Evolutionary conservation across 2,797 vertebrate genomes (phyloP).

Genomic region (Halcyon smyrnensis): DNA sequence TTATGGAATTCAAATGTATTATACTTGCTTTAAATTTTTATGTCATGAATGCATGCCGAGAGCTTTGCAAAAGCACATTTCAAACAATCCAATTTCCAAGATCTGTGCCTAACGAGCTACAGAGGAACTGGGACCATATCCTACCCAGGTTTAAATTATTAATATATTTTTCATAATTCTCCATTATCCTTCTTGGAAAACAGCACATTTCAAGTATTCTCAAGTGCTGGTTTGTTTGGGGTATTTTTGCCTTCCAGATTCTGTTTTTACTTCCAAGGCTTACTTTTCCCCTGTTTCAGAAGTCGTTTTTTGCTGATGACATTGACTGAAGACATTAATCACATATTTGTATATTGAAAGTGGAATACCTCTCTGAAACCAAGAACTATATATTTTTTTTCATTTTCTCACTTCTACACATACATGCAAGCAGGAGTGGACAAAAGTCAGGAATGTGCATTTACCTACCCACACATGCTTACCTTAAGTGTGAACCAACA

Average conservation of each 20-base stretch:
- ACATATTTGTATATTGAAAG: slow-evolving; percentile 21
- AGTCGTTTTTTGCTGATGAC: background rate
- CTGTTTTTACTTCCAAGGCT: background rate
- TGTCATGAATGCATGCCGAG: slow-evolving; percentile 67
- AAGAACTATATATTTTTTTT: slow-evolving; percentile 16
- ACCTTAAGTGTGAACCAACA: fast-evolving
- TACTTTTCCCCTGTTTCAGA: background rate
- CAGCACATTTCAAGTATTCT: slow-evolving; percentile 45
- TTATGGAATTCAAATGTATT: slow-evolving; percentile 78
- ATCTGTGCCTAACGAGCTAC: slow-evolving; percentile 68
- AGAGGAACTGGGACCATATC: slow-evolving; percentile 52
- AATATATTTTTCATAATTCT: slow-evolving; percentile 62
- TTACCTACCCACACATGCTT: background rate
- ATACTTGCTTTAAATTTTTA: slow-evolving; percentile 76
- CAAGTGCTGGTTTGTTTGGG: background rate
- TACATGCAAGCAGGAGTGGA: background rate
- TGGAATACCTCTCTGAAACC: background rate
- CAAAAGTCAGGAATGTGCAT: background rate
- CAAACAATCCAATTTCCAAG: slow-evolving; percentile 76
- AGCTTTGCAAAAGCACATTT: slow-evolving; percentile 73
- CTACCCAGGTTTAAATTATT: slow-evolving; percentile 67
- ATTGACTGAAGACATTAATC: background rate
- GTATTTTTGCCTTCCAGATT: background rate
- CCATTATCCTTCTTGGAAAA: slow-evolving; percentile 49
- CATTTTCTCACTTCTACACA: background rate